phyloP scores from a whole-genome alignment of 2,888 invertebrate species.

The Chymomyza caudatula region DNA sequence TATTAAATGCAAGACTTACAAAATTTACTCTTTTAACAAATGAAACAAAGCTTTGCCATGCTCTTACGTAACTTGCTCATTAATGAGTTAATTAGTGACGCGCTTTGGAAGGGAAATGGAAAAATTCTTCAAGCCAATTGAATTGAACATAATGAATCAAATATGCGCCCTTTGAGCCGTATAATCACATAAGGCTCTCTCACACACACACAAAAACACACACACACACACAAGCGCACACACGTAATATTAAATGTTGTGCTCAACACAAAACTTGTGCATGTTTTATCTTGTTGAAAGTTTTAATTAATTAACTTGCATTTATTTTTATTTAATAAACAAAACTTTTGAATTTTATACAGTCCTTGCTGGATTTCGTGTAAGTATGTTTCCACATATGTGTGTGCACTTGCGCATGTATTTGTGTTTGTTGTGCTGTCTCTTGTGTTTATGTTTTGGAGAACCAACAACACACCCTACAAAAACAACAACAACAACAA shows the following conservation, averaged over 20 bases:
- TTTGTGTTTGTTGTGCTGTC: neutral
- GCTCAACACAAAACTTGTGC: conserved; percentile 31
- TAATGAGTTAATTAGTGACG: neutral
- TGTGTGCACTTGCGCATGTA: neutral
- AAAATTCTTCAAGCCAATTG: conserved; percentile 33
- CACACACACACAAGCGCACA: neutral
- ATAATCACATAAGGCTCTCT: conserved; percentile 18
- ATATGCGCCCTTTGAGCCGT: conserved; percentile 25
- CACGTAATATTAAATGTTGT: neutral
- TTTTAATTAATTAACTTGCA: conserved; percentile 69
- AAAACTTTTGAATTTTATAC: conserved; percentile 49
- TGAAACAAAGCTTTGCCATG: too few species aligned
- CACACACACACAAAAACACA: conserved; percentile 1
- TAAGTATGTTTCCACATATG: neutral
- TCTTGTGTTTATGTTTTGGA: conserved; percentile 11
- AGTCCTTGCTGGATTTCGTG: neutral
- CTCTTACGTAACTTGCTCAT: neutral
- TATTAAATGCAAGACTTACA: too few species aligned
- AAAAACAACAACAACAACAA: neutral
- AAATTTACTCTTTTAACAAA: neutral
- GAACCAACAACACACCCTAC: neutral
- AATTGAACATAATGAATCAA: conserved; percentile 34
- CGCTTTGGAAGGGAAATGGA: neutral
- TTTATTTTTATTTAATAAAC: conserved; percentile 64
- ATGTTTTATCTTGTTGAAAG: conserved; percentile 60